Evolutionary conservation across 2,888 invertebrate genomes (phyloP).

Genomic region (Aleiodes alternator): DNA sequence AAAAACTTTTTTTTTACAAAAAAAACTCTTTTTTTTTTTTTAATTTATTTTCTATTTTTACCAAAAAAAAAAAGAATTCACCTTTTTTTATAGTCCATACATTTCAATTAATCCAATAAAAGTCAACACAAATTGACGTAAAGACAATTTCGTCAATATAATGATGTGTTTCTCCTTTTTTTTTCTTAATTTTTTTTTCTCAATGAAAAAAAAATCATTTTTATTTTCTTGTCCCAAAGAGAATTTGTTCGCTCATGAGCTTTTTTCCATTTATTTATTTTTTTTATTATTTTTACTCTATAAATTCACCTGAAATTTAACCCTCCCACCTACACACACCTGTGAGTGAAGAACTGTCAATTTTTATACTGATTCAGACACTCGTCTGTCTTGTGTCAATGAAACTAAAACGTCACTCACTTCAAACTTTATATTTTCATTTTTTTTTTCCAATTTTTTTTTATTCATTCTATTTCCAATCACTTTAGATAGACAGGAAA

Average conservation of each 20-base stretch:
- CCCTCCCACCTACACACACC: conserved; percentile 8
- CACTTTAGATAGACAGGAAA: too few relatives aligned
- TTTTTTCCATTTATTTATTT: conserved; percentile 10
- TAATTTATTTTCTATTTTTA: too few relatives aligned
- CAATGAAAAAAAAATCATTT: too few relatives aligned
- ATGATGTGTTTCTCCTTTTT: background rate
- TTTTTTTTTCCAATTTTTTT: conserved; percentile 6
- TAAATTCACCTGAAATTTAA: conserved; percentile 32
- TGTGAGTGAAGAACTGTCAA: conserved; percentile 1
- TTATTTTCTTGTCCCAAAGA: background rate
- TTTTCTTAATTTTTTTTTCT: too few relatives aligned
- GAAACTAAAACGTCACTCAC: conserved; percentile 14
- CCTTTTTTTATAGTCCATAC: conserved; percentile 7
- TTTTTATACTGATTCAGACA: conserved; percentile 2
- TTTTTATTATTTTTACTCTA: background rate
- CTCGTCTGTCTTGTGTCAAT: conserved; percentile 24
- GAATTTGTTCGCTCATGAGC: background rate
- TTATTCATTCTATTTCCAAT: too few relatives aligned
- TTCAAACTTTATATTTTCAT: conserved; percentile 15
- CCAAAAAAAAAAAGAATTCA: background rate
- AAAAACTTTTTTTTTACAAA: too few relatives aligned
- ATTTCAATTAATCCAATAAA: conserved; percentile 3
- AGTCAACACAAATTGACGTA: conserved; percentile 5
- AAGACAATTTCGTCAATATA: conserved; percentile 13
- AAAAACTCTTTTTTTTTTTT: too few relatives aligned